Evolutionary conservation across 2,888 invertebrate species (phyloP).

Genomic region (Meghimatium bilineatum): DNA sequence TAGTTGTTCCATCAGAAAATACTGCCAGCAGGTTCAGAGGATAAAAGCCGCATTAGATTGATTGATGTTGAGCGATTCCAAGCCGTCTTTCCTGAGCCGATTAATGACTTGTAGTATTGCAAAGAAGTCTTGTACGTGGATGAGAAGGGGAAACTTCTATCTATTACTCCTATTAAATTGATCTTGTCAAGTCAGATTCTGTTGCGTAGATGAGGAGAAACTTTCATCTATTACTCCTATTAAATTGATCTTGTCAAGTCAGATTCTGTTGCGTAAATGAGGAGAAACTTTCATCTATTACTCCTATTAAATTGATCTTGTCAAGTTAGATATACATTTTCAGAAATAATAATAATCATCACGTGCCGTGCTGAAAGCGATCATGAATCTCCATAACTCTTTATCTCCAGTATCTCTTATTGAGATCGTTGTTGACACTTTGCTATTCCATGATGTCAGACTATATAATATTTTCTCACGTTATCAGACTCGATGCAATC

Average conservation of each 20-base stretch:
- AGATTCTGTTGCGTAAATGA: not conserved
- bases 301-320: too few relatives aligned
- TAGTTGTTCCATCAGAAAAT: not conserved
- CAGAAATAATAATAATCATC: too few relatives aligned
- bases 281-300: not conserved
- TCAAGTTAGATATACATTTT: too few relatives aligned
- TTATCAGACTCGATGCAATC: too few relatives aligned
- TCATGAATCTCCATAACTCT: too few relatives aligned
- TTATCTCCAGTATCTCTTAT: too few relatives aligned
- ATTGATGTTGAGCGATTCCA: not conserved
- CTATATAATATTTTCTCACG: too few relatives aligned
- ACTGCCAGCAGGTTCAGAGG: not conserved
- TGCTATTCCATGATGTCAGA: too few relatives aligned
- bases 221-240: not conserved
- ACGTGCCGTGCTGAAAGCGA: too few relatives aligned
- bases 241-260: too few relatives aligned
- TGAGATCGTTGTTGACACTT: too few relatives aligned
- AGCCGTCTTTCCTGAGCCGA: not conserved
- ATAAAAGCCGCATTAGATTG: not conserved
- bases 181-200: too few relatives aligned
- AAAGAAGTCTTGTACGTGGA: not conserved
- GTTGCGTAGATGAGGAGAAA: not conserved
- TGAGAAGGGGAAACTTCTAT: not conserved
- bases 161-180: not conserved
- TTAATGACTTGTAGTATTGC: not conserved